Conservation (phyloP, 2,113 vertebrate genomes). For the Periophthalmodon schlosseri region DNA sequence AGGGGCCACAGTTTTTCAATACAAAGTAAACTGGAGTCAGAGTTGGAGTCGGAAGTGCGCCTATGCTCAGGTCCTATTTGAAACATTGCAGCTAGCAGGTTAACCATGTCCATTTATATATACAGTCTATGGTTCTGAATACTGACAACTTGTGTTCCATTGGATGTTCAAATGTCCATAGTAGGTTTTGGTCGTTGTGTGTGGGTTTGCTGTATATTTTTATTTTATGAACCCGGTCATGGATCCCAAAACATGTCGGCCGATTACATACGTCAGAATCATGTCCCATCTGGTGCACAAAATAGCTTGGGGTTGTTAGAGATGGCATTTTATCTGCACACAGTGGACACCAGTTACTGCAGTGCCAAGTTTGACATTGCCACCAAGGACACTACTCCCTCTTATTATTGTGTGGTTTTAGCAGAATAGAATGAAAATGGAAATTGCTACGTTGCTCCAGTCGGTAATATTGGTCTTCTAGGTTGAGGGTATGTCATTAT, state of each 20-base stretch:
- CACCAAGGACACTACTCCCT: background rate
- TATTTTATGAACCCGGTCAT: too few species aligned
- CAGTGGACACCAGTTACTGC: background rate
- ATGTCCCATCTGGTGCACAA: background rate
- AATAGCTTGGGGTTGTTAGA: background rate
- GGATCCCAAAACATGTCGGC: background rate
- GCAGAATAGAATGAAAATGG: constrained; percentile 2
- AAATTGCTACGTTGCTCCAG: background rate
- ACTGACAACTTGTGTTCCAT: too few species aligned
- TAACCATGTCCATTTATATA: too few species aligned
- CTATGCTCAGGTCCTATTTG: too few species aligned
- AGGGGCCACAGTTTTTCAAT: too few species aligned
- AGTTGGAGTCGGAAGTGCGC: too few species aligned
- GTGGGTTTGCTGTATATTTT: too few species aligned
- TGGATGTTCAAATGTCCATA: too few species aligned
- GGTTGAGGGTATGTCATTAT: background rate
- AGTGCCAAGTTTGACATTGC: background rate
- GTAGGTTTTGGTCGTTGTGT: too few species aligned
- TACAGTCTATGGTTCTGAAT: too few species aligned
- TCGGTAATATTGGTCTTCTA: background rate
- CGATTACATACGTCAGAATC: background rate
- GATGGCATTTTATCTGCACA: background rate
- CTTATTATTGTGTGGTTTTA: constrained; percentile 4
- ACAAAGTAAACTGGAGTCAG: too few species aligned
- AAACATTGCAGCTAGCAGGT: too few species aligned